Evolutionary conservation across 2,888 invertebrate species (phyloP).

Genomic region (Sepiola atlantica): DNA sequence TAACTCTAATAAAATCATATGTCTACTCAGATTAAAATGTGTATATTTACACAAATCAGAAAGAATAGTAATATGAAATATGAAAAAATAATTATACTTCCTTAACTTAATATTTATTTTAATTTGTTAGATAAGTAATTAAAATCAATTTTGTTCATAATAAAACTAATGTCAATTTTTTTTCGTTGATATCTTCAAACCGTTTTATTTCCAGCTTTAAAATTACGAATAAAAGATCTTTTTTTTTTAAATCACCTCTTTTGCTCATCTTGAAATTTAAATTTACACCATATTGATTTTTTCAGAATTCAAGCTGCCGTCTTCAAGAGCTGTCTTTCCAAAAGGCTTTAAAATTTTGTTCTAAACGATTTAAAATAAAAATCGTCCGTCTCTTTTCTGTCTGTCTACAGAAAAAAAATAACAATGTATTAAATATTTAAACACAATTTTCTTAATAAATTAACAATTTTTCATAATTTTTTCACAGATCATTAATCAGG

Average conservation of each 20-base stretch:
- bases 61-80: too few species aligned
- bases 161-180: too few species aligned
- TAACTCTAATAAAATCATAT: too few species aligned
- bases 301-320: neutral
- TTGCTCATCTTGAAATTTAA: slow-evolving; percentile 11
- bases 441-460: neutral
- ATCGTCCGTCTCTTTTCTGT: neutral
- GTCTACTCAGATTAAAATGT: too few species aligned
- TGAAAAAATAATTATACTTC: too few species aligned
- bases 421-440: neutral
- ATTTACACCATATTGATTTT: slow-evolving; percentile 22
- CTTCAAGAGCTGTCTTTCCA: neutral
- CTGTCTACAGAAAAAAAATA: neutral
- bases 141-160: too few species aligned
- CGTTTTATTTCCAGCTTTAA: too few species aligned
- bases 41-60: too few species aligned
- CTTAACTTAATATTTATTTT: too few species aligned
- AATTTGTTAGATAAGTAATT: too few species aligned
- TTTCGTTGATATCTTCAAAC: too few species aligned
- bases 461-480: neutral
- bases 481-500: neutral
- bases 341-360: neutral
- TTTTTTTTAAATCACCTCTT: neutral
- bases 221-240: too few species aligned
- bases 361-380: neutral